Conservation (phyloP, 2,888 invertebrate genomes). For the Lypha dubia region DNA sequence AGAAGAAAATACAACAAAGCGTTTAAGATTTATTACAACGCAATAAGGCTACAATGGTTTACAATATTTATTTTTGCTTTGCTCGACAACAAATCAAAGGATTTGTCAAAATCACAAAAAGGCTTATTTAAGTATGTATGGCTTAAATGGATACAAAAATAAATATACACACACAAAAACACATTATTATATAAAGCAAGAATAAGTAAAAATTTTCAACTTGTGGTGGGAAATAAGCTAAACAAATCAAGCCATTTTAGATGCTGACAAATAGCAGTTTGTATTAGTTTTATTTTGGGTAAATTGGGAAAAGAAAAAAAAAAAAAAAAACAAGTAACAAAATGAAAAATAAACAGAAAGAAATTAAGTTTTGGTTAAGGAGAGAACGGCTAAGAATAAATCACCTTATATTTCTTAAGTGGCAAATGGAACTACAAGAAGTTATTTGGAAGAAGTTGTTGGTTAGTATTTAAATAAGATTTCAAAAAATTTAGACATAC, state of each 20-base stretch:
- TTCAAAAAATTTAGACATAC: not conserved
- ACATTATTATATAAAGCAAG: not conserved
- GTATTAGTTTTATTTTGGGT: not conserved
- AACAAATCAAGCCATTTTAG: conserved; percentile 34
- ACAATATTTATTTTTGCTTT: conserved; percentile 59
- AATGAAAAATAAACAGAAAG: conserved; percentile 35
- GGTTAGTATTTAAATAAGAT: not conserved
- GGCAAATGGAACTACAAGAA: conserved; percentile 30
- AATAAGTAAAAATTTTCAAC: conserved; percentile 18
- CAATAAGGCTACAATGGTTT: conserved; percentile 33
- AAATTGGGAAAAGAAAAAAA: conserved; percentile 12
- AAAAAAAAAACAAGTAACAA: too few species aligned
- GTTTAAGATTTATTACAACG: conserved; percentile 58
- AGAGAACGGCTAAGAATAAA: conserved; percentile 16
- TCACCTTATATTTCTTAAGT: conserved; percentile 44
- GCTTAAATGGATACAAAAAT: conserved; percentile 19
- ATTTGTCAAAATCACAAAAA: conserved; percentile 67
- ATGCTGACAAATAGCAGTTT: conserved; percentile 59
- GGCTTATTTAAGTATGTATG: conserved; percentile 41
- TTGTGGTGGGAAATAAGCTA: not conserved
- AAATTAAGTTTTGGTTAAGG: conserved; percentile 28
- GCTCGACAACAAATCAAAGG: conserved; percentile 61
- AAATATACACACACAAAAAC: not conserved
- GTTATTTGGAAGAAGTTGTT: conserved; percentile 10
- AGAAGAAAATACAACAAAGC: conserved; percentile 36